Percentiles rank a stretch among this genome's conserved stretches.
These are phyloP conservation scores for Oenanthe melanoleuca DNA, from an alignment of 2,113 vertebrate genomes.

Conservation along the genomic window DNA sequence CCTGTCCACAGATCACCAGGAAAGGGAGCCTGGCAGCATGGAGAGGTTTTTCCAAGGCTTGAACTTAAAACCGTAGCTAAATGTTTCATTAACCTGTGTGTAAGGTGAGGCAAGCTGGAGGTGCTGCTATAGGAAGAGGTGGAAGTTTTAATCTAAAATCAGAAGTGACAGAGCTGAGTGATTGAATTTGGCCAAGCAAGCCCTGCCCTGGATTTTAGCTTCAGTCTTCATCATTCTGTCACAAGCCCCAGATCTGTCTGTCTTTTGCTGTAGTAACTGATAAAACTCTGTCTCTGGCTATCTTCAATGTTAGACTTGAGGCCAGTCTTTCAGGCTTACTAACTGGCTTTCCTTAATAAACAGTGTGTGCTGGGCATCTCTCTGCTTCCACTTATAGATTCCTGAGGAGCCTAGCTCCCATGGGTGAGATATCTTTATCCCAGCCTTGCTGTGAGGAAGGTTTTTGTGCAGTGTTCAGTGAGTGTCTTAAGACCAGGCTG, in stretches of 20 bases:
- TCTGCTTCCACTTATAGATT: neutral
- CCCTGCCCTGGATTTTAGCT: neutral
- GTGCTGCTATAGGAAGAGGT: neutral
- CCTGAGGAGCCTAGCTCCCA: neutral
- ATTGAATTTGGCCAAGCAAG: neutral
- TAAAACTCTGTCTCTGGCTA: neutral
- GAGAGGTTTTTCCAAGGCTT: neutral
- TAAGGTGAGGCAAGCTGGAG: neutral
- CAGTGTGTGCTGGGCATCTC: neutral
- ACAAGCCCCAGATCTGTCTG: neutral
- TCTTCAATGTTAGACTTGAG: neutral
- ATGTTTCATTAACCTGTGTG: neutral
- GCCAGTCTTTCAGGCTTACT: neutral
- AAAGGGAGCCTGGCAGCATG: neutral
- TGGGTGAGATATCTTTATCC: neutral
- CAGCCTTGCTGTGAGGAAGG: neutral
- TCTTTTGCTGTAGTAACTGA: neutral
- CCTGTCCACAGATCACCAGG: neutral
- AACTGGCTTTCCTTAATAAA: neutral
- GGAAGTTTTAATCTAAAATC: neutral
- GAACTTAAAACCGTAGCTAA: neutral
- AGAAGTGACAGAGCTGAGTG: neutral
- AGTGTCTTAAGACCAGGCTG: neutral
- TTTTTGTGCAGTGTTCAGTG: neutral
- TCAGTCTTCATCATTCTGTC: neutral